Evolutionary conservation across 2,888 invertebrate genomes (phyloP).

Genomic region (Dicyrtoma fusca): DNA sequence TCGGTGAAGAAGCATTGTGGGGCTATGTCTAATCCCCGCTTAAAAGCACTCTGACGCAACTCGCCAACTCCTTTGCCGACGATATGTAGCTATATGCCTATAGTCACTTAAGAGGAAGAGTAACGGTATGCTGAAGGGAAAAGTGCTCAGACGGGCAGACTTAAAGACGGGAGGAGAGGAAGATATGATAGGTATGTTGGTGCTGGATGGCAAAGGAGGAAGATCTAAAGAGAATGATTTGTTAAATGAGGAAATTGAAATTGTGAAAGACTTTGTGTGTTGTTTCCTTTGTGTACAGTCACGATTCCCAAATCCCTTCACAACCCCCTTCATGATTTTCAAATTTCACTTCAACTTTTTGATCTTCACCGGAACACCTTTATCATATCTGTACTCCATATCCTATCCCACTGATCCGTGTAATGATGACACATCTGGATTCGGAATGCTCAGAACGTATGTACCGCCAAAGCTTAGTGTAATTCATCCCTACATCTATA

Average conservation of each 20-base stretch:
- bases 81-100: too few relatives aligned
- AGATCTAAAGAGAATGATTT: slow-evolving; percentile 13
- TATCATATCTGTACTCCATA: background rate
- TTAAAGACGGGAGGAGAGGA: background rate
- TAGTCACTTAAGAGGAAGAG: too few relatives aligned
- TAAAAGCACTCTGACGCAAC: too few relatives aligned
- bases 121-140: too few relatives aligned
- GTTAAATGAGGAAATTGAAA: slow-evolving; percentile 28
- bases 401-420: background rate
- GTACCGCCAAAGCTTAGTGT: too few relatives aligned
- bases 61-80: too few relatives aligned
- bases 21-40: too few relatives aligned
- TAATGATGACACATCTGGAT: slow-evolving; percentile 7
- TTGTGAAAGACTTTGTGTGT: slow-evolving; percentile 2
- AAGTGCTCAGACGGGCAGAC: too few relatives aligned
- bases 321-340: slow-evolving; percentile 3
- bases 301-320: slow-evolving; percentile 39
- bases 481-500: too few relatives aligned
- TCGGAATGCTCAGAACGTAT: background rate
- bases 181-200: background rate
- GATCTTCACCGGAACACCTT: slow-evolving; percentile 30
- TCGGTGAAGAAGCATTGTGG: too few relatives aligned
- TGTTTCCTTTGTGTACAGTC: slow-evolving; percentile 46
- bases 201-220: background rate
- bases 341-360: slow-evolving; percentile 14